phyloP scores from a whole-genome alignment of 2,888 invertebrate genomes.

The Sinopyrophorus schimmeli region DNA sequence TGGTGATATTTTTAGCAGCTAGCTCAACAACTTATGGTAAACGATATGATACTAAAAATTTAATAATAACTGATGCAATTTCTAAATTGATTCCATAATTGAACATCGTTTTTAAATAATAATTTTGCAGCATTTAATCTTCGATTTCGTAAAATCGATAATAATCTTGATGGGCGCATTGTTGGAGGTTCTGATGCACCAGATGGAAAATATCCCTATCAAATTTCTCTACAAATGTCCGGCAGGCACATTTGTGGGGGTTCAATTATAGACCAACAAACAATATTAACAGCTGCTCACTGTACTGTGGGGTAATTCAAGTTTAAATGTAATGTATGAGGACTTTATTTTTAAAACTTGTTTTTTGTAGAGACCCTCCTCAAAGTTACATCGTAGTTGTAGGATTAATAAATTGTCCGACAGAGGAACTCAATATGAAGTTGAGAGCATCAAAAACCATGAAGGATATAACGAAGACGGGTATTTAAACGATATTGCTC shows the following conservation, averaged over 20 bases:
- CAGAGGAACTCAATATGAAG: neutral
- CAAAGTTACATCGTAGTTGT: neutral
- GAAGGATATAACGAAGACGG: neutral
- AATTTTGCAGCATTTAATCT: too few relatives aligned
- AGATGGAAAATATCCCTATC: neutral
- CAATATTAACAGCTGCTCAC: neutral
- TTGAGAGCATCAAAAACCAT: neutral
- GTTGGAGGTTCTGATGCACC: neutral
- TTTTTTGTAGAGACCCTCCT: neutral
- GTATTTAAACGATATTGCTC: neutral
- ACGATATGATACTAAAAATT: too few relatives aligned
- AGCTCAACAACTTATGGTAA: too few relatives aligned
- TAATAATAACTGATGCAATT: too few relatives aligned
- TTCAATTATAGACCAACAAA: neutral
- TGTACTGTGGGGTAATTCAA: neutral
- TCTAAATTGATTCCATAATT: too few relatives aligned
- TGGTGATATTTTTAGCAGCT: too few relatives aligned
- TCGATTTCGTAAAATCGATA: too few relatives aligned
- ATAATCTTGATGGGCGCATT: too few relatives aligned
- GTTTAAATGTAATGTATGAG: neutral
- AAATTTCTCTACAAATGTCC: neutral
- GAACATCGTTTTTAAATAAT: too few relatives aligned
- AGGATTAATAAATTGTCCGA: neutral
- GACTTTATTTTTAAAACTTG: neutral
- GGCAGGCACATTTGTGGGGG: slow-evolving; percentile 1